Base-by-base conservation (phyloP, 2,113 vertebrate species). In the Xiphorhynchus elegans region DNA sequence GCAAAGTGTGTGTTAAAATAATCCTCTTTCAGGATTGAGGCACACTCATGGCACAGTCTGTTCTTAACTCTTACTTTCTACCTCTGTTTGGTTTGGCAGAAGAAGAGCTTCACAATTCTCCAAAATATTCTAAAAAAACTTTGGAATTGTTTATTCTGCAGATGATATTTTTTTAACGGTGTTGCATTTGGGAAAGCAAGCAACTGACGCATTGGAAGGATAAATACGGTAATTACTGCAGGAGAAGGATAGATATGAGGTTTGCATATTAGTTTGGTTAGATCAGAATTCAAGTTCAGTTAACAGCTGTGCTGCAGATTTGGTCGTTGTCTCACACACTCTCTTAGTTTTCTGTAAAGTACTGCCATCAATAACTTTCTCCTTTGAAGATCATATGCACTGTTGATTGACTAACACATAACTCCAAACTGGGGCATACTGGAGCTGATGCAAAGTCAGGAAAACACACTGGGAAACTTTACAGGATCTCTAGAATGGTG, bases 261-360 rank as follows among this genome's bases (percentile, higher is more conserved):
- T 67, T 91, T 93, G 72, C 56, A 20, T 88, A 44, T 85, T 94
- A 91, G 74, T 58, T 95, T 59, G 82, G 28, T 83, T 67, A 81
- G 79, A 63, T 86, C 55, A 92, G 85, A 64, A 73, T 66, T 96
- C 46, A 66, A 47, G 70, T 91, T 95, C 20, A 26, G 19, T 95
- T 93, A 69, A 74, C 93, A 96, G 85, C 87, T 96, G 90, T 75
- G 33, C 64, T 87, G 67, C 84, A 80, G 74, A 84, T 90, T 88
- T 91, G 24, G 33, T 88, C 0, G 0, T 31, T 52, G 35, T 70
- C 39, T 94, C 50, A 25, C 63, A 25, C 28, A 25, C 16, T 70
- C 19, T 72, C 28, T 10, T 9, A 42, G 39, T 77, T 91, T 86
- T 75, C 40, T 58, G 24, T 77, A 6, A 62, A 85, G 39, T 35